These are phyloP conservation scores for Drosophila anomalipes DNA, from an alignment of 2,888 invertebrate species.

Conservation along the genomic window DNA sequence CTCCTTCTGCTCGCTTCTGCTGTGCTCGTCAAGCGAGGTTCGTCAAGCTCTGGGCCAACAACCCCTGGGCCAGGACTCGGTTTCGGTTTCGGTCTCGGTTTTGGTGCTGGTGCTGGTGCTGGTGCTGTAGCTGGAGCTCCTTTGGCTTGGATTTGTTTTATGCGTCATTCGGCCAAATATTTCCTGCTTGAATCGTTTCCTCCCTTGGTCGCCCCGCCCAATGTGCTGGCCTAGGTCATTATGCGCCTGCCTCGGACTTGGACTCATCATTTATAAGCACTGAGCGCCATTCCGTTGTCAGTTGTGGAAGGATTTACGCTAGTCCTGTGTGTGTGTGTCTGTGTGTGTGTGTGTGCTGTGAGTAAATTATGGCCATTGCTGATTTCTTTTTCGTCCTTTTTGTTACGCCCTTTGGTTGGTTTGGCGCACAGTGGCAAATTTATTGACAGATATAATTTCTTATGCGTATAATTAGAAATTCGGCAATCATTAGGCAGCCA, in stretches of 20 bases:
- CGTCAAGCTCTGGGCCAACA: slow-evolving; percentile 67
- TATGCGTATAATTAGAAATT: slow-evolving; percentile 82
- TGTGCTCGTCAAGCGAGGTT: slow-evolving; percentile 55
- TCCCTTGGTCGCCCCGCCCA: slow-evolving; percentile 20
- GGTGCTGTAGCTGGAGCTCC: slow-evolving; percentile 7
- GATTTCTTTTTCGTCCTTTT: slow-evolving; percentile 73
- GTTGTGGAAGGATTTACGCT: slow-evolving; percentile 77
- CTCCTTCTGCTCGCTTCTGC: slow-evolving; percentile 26
- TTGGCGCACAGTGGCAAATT: slow-evolving; percentile 76
- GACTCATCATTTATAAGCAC: slow-evolving; percentile 79
- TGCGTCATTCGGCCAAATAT: slow-evolving; percentile 76
- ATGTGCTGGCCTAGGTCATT: slow-evolving; percentile 69
- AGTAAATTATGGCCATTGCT: slow-evolving; percentile 80
- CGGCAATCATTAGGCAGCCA: slow-evolving; percentile 78
- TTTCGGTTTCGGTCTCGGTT: slow-evolving; percentile 11
- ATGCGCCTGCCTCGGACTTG: slow-evolving; percentile 64
- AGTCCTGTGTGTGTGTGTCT: slow-evolving; percentile 46
- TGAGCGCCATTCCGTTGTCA: slow-evolving; percentile 76
- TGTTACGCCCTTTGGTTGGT: slow-evolving; percentile 41
- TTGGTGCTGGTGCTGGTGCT: background rate
- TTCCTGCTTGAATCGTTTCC: slow-evolving; percentile 50
- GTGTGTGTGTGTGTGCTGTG: slow-evolving; percentile 63
- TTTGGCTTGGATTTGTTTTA: slow-evolving; percentile 71
- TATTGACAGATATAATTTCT: slow-evolving; percentile 83
- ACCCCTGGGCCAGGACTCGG: slow-evolving; percentile 44